phyloP scores from a whole-genome alignment of 64 coral and sea anemone species.

The Hydrozoanthus tunicans region DNA sequence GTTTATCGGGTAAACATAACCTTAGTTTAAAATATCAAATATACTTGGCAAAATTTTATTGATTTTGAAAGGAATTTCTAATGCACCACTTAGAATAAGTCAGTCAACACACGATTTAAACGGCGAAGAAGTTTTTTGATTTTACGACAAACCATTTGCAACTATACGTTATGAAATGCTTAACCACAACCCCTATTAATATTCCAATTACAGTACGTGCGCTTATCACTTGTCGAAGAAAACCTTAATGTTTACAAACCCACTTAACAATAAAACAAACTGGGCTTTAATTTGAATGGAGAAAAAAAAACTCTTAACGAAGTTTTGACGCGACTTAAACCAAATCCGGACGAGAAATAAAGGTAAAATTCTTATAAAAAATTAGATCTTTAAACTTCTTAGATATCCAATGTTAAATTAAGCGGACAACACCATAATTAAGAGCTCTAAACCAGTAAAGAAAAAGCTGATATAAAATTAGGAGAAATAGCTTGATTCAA shows the following conservation, averaged over 20 bases:
- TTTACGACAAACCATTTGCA: too few relatives aligned
- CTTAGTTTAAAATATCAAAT: too few relatives aligned
- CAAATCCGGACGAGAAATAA: slow-evolving; percentile 5
- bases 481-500: neutral
- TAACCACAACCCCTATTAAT: too few relatives aligned
- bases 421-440: slow-evolving; percentile 13
- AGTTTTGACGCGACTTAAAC: slow-evolving; percentile 7
- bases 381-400: neutral
- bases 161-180: too few relatives aligned
- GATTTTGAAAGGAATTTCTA: too few relatives aligned
- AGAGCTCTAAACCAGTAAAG: neutral
- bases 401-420: neutral
- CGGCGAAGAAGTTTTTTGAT: neutral
- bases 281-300: neutral
- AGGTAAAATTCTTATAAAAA: neutral
- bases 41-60: too few relatives aligned
- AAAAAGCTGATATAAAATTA: neutral
- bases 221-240: neutral
- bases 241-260: slow-evolving; percentile 2
- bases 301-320: neutral
- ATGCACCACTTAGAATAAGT: too few relatives aligned
- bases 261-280: neutral
- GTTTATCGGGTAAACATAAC: too few relatives aligned
- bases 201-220: too few relatives aligned
- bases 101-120: too few relatives aligned